Conservation (phyloP, 2,888 invertebrate genomes). For the Trachelus troglodyta region DNA sequence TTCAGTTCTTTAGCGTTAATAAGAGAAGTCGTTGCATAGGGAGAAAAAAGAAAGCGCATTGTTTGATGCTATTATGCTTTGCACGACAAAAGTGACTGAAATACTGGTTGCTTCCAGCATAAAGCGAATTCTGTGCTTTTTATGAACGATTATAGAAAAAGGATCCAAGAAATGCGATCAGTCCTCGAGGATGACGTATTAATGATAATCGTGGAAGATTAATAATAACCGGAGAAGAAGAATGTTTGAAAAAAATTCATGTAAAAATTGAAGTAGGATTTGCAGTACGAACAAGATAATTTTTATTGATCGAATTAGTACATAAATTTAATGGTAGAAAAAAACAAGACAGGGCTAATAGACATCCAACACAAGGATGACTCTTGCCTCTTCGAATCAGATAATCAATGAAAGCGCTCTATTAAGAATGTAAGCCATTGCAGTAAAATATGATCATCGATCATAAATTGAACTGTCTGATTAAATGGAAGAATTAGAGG, state of each 20-base stretch:
- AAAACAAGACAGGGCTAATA: not conserved
- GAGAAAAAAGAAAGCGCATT: constrained; percentile 17
- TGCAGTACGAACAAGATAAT: not conserved
- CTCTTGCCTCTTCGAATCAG: not conserved
- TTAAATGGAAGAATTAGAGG: not conserved
- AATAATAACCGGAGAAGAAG: not conserved
- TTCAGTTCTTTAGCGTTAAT: constrained; percentile 36
- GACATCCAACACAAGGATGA: not conserved
- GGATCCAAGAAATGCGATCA: not conserved
- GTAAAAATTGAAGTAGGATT: not conserved
- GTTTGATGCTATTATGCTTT: constrained; percentile 21
- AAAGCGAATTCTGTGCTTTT: not conserved
- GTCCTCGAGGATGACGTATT: not conserved
- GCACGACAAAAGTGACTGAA: not conserved
- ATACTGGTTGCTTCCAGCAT: not conserved
- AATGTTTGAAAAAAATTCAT: not conserved
- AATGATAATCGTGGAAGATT: not conserved
- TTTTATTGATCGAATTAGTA: not conserved
- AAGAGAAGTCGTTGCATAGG: constrained; percentile 13
- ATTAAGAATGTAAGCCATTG: not conserved
- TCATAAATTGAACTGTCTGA: not conserved
- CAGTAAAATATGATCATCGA: not conserved
- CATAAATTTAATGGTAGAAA: not conserved
- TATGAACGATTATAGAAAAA: not conserved
- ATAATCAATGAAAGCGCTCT: not conserved